Base-by-base conservation (phyloP, 1,140 invertebrate genomes). In the Drosophila watanabei region DNA sequence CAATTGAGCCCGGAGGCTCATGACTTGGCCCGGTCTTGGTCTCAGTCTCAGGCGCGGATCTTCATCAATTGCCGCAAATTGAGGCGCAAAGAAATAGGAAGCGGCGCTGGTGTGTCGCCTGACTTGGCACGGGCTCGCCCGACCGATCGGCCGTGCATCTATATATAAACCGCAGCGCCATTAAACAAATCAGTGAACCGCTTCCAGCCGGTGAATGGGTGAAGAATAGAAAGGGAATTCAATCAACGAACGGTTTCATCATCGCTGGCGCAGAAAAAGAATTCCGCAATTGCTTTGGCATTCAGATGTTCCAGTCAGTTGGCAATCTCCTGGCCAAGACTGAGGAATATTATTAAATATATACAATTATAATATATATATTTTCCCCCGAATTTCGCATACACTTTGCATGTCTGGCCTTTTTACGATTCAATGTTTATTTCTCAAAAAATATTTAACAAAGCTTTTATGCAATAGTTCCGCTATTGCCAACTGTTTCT, bases 1-100 rank as follows among this genome's bases (percentile, higher is more conserved):
- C 86, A 89, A 89, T 89, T 89, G 85, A 72, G 32, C 56, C 45
- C 71, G 39, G 49, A 71, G 58, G 33, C 57, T 51, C 45, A 51
- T 52, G 66, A 37, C 56, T 73, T 41, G 71, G 32, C 54, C 35
- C 54, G 35, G 35, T 39, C 32, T 69, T 58, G 54, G 65, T 32
- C 35, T 58, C 14, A 13, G 61, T 59, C 61, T 63, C 61, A 72
- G 65, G 14, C 54, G 11, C 46, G 63, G 39, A 73, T 33, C 54
- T 37, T 73, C 69, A n/a, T 73, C 69, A 75, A 75, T 75, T 75
- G 71, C 69, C 69, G 14, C 57, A 73, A 75, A 75, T 75, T 75
- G 56, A 52, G 56, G 68, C 46, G 69, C 56, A 75, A 43, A 39
- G 54, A 52, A 75, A 73, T 73, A 72, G 70, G 70, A 73, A 73